Conservation (phyloP, 2,888 invertebrate genomes). For the Hofmannophila pseudospretella region DNA sequence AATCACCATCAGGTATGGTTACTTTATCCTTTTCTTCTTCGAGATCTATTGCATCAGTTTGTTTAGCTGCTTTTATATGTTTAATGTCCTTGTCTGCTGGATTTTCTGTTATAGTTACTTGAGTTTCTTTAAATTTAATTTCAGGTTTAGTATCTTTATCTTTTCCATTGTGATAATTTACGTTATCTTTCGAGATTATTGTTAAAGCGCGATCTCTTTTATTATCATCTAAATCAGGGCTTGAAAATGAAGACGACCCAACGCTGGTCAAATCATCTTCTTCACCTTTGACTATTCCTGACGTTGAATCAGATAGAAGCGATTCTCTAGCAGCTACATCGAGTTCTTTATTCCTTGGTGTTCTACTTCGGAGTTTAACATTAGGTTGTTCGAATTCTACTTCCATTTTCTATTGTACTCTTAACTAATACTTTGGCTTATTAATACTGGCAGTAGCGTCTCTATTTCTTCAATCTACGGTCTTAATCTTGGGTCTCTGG, state of each 20-base stretch:
- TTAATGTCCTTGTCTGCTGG: conserved; percentile 24
- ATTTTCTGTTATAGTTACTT: conserved; percentile 35
- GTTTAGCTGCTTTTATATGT: conserved; percentile 22
- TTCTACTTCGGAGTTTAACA: conserved; percentile 47
- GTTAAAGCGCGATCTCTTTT: conserved; percentile 32
- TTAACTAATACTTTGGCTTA: conserved; percentile 39
- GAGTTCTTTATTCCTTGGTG: conserved; percentile 37
- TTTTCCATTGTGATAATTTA: conserved; percentile 32
- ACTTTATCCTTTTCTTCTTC: conserved; percentile 44
- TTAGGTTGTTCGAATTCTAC: conserved; percentile 39
- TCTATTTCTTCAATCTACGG: conserved; percentile 45
- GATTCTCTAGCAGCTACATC: conserved; percentile 53
- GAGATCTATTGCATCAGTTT: conserved; percentile 16
- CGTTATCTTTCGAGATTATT: conserved; percentile 12
- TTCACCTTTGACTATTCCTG: conserved; percentile 70
- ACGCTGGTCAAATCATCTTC: conserved; percentile 49
- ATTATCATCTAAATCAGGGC: conserved; percentile 54
- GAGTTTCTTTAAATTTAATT: conserved; percentile 19
- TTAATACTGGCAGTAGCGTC: conserved; percentile 57
- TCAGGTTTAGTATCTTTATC: conserved; percentile 19
- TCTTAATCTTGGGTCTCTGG: conserved; percentile 79
- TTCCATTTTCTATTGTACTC: conserved; percentile 40
- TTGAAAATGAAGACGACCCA: conserved; percentile 52
- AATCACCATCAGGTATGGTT: conserved; percentile 87
- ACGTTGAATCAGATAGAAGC: conserved; percentile 65